Evolutionary conservation across 2,888 invertebrate genomes (phyloP), one percentile per base, ranked within the genome.

Genomic region (Drosophila fungiperda): DNA sequence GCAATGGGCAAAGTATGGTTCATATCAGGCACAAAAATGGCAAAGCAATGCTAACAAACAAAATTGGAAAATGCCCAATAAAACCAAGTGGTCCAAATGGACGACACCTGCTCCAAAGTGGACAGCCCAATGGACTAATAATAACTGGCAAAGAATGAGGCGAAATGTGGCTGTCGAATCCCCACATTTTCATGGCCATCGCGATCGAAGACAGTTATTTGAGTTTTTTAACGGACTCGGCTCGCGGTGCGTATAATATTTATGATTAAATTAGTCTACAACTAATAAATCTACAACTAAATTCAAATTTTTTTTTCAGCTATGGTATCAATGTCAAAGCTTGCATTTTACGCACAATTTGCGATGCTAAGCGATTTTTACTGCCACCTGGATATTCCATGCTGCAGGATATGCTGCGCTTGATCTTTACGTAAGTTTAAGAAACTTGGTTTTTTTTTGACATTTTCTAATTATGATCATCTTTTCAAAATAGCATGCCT

Each of bases 301-400:
- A 33, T n/a, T 20, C 1, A 8, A 20, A 20, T 6, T 38, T 36
- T 0, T 11, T 8, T 59, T 70, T 57, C n/a, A 84, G 92, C 2
- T 76, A 92, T 50, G 89, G 90, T 4, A 66, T 90, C n/a, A 87
- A 93, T 71, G 73, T 91, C 20, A 92, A 91, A 60, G 86, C 91
- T 3, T 96, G 96, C 87, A 92, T 96, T 49, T 92, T 96, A 68
- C 94, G 95, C 77, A 94, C 95, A 69, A 95, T 96, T 69, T 96
- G 96, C 85, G 96, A 96, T 81, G 94, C 95, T 1, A 94, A 94
- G 77, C 92, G 92, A 35, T 93, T 94, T 76, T 91, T 96, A 48
- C 94, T 95, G 54, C 94, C 95, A 0, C 94, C 94, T 9, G 96
- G 96, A 32, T 94, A 94, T 81, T 96, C 96, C 2, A 94, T 96